Percentiles rank a stretch among this genome's conserved stretches.
Conservation (phyloP, 2,888 invertebrate genomes). For the Lasioglossum lativentre region DNA sequence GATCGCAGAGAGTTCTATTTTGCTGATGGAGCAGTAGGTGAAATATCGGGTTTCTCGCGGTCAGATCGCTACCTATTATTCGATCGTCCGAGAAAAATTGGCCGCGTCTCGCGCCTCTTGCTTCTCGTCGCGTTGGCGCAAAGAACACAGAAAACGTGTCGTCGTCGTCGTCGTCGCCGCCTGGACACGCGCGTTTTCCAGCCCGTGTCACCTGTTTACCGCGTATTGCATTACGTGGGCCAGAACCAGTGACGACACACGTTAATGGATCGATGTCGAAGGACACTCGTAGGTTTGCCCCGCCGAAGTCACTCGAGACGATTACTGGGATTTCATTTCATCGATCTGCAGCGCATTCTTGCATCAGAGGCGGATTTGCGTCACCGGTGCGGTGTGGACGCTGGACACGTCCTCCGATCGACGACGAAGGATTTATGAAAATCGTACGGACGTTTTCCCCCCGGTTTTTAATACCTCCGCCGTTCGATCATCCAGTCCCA, state of each 20-base stretch:
- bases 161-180: not conserved
- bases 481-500: slow-evolving; percentile 21
- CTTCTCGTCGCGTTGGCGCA: not conserved
- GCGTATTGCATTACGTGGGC: slow-evolving; percentile 53
- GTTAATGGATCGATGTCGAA: slow-evolving; percentile 73
- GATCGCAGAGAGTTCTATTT: slow-evolving; percentile 28
- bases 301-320: slow-evolving; percentile 56
- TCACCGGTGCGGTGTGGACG: slow-evolving; percentile 11
- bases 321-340: slow-evolving; percentile 50
- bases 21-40: not conserved
- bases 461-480: slow-evolving; percentile 7
- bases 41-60: slow-evolving; percentile 37
- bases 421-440: slow-evolving; percentile 35
- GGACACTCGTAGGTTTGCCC: slow-evolving; percentile 74
- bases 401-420: slow-evolving; percentile 17
- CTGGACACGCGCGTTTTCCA: not conserved
- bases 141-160: too few relatives aligned
- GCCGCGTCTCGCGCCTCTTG: not conserved
- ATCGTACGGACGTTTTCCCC: slow-evolving; percentile 13
- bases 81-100: not conserved
- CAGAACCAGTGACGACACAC: slow-evolving; percentile 31
- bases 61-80: not conserved
- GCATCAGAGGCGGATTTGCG: slow-evolving; percentile 32
- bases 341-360: slow-evolving; percentile 34
- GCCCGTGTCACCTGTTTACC: slow-evolving; percentile 58